Evolutionary conservation across 1,140 invertebrate genomes (phyloP).

Genomic region (Artemia franciscana): DNA sequence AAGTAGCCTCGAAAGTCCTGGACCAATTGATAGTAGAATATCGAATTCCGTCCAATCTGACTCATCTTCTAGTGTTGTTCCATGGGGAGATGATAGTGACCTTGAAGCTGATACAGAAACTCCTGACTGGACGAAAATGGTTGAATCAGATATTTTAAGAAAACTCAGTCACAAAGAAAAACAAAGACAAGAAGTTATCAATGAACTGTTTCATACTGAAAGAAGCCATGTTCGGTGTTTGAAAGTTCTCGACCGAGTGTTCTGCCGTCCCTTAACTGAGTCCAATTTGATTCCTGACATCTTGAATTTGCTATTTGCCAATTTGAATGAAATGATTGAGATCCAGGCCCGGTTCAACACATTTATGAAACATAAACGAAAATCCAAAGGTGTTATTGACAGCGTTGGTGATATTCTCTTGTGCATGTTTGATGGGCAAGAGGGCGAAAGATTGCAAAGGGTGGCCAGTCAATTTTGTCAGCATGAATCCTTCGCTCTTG

Average conservation of each 20-base stretch:
- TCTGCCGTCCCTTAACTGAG: conserved; percentile 56
- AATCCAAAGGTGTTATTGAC: conserved; percentile 43
- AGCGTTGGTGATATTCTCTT: conserved; percentile 53
- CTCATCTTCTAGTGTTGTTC: conserved; percentile 12
- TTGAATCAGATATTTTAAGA: conserved; percentile 49
- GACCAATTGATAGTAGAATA: conserved; percentile 13
- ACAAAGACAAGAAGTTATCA: conserved; percentile 90
- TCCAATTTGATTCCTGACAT: conserved; percentile 45
- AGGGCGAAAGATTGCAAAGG: conserved; percentile 39
- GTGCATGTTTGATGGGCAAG: conserved; percentile 45
- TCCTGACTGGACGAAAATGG: conserved; percentile 51
- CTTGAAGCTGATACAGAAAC: conserved; percentile 52
- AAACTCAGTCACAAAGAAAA: conserved; percentile 47
- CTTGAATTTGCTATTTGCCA: conserved; percentile 68
- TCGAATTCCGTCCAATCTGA: conserved; percentile 10
- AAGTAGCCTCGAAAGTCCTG: conserved; percentile 34
- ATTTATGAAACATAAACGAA: conserved; percentile 37
- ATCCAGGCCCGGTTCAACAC: conserved; percentile 51
- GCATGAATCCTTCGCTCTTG: conserved; percentile 73
- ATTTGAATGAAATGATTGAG: conserved; percentile 53
- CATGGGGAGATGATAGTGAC: conserved; percentile 39
- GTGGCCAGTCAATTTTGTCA: conserved; percentile 73
- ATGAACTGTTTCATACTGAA: conserved; percentile 93
- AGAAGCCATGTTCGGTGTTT: conserved; percentile 79
- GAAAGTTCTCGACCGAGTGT: conserved; percentile 70